Evolutionary conservation across 1,140 invertebrate species (phyloP), one percentile per base, ranked within the genome.

Genomic region (Bombyx mori): DNA sequence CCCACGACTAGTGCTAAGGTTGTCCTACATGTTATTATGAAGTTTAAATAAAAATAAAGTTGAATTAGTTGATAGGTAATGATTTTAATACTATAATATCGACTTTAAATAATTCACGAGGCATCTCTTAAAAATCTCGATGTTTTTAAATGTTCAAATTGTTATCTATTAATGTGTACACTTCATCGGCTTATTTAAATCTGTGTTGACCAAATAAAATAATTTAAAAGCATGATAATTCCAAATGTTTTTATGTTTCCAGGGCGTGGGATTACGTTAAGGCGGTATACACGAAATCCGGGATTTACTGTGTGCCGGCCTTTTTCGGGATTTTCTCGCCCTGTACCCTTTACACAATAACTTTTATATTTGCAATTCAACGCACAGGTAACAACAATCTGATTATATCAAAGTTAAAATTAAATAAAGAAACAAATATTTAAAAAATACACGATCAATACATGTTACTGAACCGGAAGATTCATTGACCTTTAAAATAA

Each of bases 1-100:
- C 83, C 74, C 74, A 73, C 74, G 75, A 69, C 72, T 71, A 75
- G 71, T 78, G 66, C 44, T 57, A 54, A 56, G 26, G 54, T 56
- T 49, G 45, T 35, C 26, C 26, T 35, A 35, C 26, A 35, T 35
- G 26, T 35, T 35, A 35, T 35, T 35, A 35, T 26, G 51, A 42
- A 26, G 46, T 47, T 47, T 7, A 47, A 5, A 47, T 47, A 22
- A 52, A 7, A 42, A 35, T 35, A 35, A 35, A 35, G 4, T 2
- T 35, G 2, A 35, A 35, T 35, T 35, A 35, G 26, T 3, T 35
- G 26, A 35, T 5, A 5, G 26, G 0, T 35, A 35, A 35, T 35
- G 2, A 35, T 35, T 35, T 35, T 35, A 35, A 35, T 35, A 35
- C 26, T 35, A 35, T 35, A 35, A 35, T 35, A 1, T 35, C 26